Conservation (phyloP, 2,888 invertebrate genomes). For the Trissolcus brochymenae region DNA sequence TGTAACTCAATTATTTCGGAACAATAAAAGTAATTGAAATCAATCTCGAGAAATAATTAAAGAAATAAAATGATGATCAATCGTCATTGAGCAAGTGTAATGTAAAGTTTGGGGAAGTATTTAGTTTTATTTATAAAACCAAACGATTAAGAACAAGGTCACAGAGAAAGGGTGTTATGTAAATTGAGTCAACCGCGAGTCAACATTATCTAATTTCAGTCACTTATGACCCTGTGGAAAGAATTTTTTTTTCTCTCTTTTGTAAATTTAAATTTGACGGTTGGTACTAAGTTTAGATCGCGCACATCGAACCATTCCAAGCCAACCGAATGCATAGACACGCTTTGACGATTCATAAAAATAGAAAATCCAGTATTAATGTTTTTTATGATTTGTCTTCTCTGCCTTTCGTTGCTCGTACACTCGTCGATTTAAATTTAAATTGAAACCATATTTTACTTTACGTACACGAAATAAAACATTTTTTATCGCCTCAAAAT, state of each 20-base stretch:
- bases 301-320: constrained; percentile 55
- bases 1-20: no score
- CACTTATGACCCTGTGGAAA: constrained; percentile 20
- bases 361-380: constrained; percentile 37
- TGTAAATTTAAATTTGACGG: constrained; percentile 52
- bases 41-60: no score
- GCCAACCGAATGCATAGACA: constrained; percentile 40
- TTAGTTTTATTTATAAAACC: neutral
- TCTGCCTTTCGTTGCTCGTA: neutral
- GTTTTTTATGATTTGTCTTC: constrained; percentile 7
- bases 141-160: neutral
- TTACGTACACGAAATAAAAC: no score
- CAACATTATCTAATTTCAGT: constrained; percentile 2
- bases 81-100: neutral
- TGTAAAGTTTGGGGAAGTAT: no score
- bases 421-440: neutral
- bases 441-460: no score
- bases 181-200: neutral
- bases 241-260: constrained; percentile 40
- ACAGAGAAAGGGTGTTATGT: neutral
- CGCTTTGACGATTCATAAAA: constrained; percentile 40
- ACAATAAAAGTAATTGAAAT: neutral
- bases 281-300: constrained; percentile 50
- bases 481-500: no score
- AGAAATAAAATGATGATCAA: neutral